Evolutionary conservation across 92 coral and sea anemone genomes (phyloP).

Genomic region (Heteractis magnifica): DNA sequence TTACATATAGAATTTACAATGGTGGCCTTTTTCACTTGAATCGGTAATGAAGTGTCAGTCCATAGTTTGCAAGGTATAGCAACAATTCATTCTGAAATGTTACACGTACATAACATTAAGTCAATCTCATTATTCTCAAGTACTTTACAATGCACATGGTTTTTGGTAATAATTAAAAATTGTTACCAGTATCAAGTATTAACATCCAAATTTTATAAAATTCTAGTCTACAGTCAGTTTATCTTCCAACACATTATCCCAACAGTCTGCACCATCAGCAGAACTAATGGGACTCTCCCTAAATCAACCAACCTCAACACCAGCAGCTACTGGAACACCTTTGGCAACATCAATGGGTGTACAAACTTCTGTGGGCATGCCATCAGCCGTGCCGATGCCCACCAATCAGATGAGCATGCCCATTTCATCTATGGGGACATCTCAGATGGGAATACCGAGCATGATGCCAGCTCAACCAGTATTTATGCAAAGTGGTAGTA

Average conservation of each 20-base stretch:
- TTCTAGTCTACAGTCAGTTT: constrained; percentile 17
- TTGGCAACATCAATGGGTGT: constrained; percentile 17
- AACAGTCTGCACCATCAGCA: constrained; percentile 25
- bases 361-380: constrained; percentile 33
- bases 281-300: constrained; percentile 37
- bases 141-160: no score
- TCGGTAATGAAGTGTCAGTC: no score
- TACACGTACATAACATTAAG: no score
- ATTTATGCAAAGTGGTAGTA: constrained; percentile 19
- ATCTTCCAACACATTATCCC: constrained; percentile 5
- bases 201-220: not conserved
- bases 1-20: no score
- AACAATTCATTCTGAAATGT: no score
- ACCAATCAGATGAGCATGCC: constrained; percentile 12
- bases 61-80: no score
- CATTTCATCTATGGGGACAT: not conserved
- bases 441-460: not conserved
- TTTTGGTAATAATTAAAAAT: no score
- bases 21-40: no score
- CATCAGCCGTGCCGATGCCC: constrained; percentile 9
- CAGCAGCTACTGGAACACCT: constrained; percentile 24
- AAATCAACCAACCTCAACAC: constrained; percentile 25
- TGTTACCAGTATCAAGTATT: not conserved
- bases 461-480: constrained; percentile 30
- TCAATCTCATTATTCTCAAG: no score